Percentiles rank a stretch among this genome's conserved stretches.
Evolutionary conservation across 53 echinoderm and acorn worm species (phyloP).

Genomic region (Crossaster papposus): DNA sequence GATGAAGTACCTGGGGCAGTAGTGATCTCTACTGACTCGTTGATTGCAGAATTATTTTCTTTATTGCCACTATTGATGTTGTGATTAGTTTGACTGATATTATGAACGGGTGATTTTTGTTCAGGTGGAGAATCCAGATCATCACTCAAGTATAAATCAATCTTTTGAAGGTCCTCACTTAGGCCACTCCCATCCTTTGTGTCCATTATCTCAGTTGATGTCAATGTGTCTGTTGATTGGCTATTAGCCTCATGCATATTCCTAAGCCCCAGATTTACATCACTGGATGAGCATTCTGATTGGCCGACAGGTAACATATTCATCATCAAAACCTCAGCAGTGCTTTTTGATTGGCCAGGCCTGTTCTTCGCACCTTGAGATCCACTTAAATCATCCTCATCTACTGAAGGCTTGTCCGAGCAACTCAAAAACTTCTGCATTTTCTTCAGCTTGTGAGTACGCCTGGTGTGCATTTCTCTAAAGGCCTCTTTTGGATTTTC

Average conservation of each 20-base stretch:
- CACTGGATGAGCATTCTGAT: conserved; percentile 23
- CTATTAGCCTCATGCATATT: conserved; percentile 9
- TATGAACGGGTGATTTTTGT: neutral
- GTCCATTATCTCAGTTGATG: neutral
- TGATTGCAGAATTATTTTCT: neutral
- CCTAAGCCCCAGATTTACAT: neutral
- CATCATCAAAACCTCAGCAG: neutral
- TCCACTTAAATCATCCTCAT: neutral
- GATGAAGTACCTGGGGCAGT: neutral
- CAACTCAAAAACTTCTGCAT: conserved; percentile 25
- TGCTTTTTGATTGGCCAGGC: conserved; percentile 14
- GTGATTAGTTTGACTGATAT: neutral
- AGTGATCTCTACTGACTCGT: neutral
- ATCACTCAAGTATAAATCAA: conserved; percentile 9
- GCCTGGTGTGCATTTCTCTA: conserved; percentile 28
- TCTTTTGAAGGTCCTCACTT: conserved; percentile 15
- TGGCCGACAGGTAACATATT: neutral
- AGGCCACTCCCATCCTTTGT: neutral
- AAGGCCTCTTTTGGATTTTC: conserved; percentile 31
- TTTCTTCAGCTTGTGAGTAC: conserved; percentile 16
- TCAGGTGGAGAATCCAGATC: neutral
- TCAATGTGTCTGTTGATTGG: conserved; percentile 19
- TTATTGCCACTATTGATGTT: neutral
- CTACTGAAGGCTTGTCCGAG: neutral
- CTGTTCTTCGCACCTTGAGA: neutral